These are phyloP conservation scores for Ambastaia sidthimunki DNA, from an alignment of 2,797 vertebrate genomes.

Conservation along the genomic window DNA sequence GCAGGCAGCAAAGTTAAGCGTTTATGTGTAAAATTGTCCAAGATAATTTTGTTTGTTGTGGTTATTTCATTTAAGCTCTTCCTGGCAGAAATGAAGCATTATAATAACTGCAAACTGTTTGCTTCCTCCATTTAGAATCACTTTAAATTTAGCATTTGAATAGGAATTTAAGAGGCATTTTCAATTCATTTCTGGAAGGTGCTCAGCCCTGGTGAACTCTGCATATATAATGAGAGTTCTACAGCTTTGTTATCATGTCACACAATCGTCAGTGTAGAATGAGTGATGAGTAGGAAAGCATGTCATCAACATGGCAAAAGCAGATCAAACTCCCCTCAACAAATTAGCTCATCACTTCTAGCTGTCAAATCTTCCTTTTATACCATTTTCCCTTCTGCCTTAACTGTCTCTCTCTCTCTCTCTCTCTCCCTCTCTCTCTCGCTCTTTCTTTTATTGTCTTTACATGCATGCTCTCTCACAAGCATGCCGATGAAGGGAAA, in stretches of 20 bases:
- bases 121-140: background rate
- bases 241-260: constrained; percentile 12
- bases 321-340: constrained; percentile 2
- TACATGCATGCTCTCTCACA: background rate
- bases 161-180: no score
- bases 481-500: background rate
- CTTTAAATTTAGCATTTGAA: no score
- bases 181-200: no score
- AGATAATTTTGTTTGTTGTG: background rate
- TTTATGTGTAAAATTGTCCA: background rate
- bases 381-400: background rate
- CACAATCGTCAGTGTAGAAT: background rate
- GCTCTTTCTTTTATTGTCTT: background rate
- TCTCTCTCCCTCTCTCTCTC: background rate
- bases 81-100: background rate
- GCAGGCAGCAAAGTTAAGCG: background rate
- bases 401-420: background rate
- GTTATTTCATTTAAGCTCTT: background rate
- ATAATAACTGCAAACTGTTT: background rate
- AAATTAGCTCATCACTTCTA: constrained; percentile 18
- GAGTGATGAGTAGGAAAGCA: background rate
- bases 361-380: background rate
- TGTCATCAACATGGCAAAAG: background rate
- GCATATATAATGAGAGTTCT: background rate
- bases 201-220: background rate